Evolutionary conservation across 2,888 invertebrate genomes (phyloP).

Genomic region (Cantharis nigra): DNA sequence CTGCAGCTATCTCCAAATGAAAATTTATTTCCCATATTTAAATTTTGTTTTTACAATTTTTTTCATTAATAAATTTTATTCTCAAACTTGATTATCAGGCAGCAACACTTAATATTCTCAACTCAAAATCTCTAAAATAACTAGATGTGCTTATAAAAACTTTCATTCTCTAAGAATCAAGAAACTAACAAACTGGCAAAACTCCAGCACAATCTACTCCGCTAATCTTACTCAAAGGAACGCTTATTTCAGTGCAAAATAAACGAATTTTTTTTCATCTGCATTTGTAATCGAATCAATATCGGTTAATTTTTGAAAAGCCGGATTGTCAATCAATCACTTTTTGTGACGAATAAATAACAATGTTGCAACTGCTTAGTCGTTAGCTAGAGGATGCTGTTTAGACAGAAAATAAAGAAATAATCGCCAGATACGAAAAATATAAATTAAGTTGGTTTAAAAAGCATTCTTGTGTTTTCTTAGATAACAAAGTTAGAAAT

Average conservation of each 20-base stretch:
- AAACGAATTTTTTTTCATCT: not conserved
- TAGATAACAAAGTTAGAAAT: not conserved
- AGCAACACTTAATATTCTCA: not conserved
- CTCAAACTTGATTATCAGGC: no score
- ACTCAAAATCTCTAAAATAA: not conserved
- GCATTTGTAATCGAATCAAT: not conserved
- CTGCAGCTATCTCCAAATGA: not conserved
- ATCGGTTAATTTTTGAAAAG: not conserved
- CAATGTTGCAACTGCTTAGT: not conserved
- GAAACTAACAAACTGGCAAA: not conserved
- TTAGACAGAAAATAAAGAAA: not conserved
- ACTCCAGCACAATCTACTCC: not conserved
- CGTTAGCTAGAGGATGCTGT: not conserved
- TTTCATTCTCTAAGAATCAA: not conserved
- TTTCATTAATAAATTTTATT: not conserved
- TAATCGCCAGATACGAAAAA: not conserved
- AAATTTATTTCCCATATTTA: not conserved
- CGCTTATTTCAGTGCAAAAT: not conserved
- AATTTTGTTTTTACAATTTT: not conserved
- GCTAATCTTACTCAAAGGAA: not conserved
- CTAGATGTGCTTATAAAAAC: not conserved
- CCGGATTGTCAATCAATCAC: not conserved
- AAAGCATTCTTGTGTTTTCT: not conserved
- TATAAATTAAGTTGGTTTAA: not conserved
- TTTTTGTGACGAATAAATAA: not conserved